These are phyloP conservation scores for Orientallactaga bullata DNA, from an alignment of 2,113 vertebrate species.

Conservation along the genomic window DNA sequence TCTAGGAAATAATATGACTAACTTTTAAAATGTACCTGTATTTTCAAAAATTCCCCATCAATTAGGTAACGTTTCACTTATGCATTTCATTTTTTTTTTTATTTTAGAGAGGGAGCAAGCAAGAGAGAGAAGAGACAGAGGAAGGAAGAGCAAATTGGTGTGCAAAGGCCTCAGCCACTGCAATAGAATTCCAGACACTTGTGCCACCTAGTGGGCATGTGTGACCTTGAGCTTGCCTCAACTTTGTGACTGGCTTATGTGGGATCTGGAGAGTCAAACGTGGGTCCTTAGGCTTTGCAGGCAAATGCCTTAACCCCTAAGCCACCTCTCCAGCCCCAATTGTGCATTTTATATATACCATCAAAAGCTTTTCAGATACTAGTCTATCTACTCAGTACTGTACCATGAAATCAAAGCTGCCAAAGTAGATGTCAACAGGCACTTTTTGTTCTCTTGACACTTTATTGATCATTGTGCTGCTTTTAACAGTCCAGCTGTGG, in stretches of 20 bases:
- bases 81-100: neutral
- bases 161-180: too few species aligned
- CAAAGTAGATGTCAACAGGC: neutral
- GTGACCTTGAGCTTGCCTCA: too few species aligned
- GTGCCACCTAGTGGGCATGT: too few species aligned
- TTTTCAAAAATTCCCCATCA: slow-evolving; percentile 29
- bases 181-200: too few species aligned
- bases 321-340: neutral
- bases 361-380: neutral
- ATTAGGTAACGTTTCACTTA: neutral
- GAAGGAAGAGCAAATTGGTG: too few species aligned
- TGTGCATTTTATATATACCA: neutral
- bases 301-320: too few species aligned
- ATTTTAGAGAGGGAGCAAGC: too few species aligned
- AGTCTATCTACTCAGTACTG: neutral
- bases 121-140: too few species aligned
- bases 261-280: too few species aligned
- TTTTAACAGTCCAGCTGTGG: neutral
- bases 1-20: neutral
- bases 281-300: too few species aligned
- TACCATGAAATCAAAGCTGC: neutral
- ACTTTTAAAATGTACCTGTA: neutral
- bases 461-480: neutral
- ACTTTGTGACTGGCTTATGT: too few species aligned
- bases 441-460: too few species aligned